Evolutionary conservation across 2,797 vertebrate species (phyloP).

Genomic region (Morus bassanus): DNA sequence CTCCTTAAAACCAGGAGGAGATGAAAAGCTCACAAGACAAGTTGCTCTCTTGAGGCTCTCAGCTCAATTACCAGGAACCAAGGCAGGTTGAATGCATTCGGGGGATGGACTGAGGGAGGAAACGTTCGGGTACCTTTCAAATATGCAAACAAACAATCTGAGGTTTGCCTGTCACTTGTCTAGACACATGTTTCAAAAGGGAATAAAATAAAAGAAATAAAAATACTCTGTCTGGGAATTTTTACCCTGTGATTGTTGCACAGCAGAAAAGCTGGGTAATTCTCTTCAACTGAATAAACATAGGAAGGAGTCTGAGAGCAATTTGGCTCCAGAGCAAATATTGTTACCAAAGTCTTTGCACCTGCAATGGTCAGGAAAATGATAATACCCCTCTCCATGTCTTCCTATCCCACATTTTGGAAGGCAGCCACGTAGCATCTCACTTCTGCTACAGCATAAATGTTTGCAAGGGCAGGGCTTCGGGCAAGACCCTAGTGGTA

Average conservation of each 20-base stretch:
- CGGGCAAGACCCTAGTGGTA: background rate
- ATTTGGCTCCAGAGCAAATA: slow-evolving; percentile 47
- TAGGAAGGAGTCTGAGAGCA: slow-evolving; percentile 14
- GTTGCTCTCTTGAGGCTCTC: background rate
- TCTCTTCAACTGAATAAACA: slow-evolving; percentile 52
- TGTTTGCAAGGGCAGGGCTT: background rate
- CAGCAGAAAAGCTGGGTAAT: slow-evolving; percentile 26
- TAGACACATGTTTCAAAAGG: slow-evolving; percentile 24
- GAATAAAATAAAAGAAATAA: slow-evolving; percentile 16
- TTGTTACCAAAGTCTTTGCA: slow-evolving; percentile 8
- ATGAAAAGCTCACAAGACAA: background rate
- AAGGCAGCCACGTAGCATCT: background rate
- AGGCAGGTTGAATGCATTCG: background rate
- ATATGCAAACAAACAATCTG: background rate
- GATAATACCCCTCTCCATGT: background rate
- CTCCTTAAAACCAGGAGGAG: background rate
- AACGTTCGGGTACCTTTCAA: background rate
- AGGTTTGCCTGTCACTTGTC: slow-evolving; percentile 33
- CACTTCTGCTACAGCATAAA: fast-evolving
- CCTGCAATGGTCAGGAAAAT: background rate
- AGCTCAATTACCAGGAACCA: background rate
- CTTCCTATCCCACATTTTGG: background rate
- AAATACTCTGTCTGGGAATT: slow-evolving; percentile 50
- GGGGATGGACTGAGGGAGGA: background rate
- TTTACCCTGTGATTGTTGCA: background rate